Evolutionary conservation across 1,140 invertebrate genomes (phyloP).

Genomic region (Bombus superbus): DNA sequence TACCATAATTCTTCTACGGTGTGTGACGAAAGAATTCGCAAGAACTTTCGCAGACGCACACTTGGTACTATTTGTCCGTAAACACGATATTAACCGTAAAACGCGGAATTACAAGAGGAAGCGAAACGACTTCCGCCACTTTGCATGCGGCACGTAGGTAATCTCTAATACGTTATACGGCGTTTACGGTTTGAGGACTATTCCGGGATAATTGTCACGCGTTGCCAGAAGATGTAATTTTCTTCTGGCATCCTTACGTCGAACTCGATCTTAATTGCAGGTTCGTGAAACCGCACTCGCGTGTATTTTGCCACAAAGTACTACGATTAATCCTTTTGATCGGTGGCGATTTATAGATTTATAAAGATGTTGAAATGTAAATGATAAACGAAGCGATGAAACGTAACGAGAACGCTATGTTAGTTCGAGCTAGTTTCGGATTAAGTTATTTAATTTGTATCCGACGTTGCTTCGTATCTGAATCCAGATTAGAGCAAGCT

Average conservation of each 20-base stretch:
- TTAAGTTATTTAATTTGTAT: too few relatives aligned
- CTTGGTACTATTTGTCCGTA: not conserved
- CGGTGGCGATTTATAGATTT: not conserved
- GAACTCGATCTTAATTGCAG: not conserved
- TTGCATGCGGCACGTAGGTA: not conserved
- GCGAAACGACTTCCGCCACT: constrained; percentile 8
- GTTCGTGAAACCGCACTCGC: not conserved
- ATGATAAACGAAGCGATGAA: too few relatives aligned
- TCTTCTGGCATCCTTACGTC: not conserved
- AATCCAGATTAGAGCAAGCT: too few relatives aligned
- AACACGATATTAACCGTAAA: not conserved
- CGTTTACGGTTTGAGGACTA: not conserved
- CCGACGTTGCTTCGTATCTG: too few relatives aligned
- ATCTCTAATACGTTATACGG: not conserved
- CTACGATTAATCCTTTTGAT: not conserved
- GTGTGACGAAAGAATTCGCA: not conserved
- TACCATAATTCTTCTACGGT: not conserved
- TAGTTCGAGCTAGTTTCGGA: too few relatives aligned
- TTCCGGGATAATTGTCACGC: not conserved
- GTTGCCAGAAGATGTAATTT: not conserved
- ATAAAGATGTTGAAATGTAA: too few relatives aligned
- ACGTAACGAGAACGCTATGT: too few relatives aligned
- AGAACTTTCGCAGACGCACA: not conserved
- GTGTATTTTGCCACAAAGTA: not conserved
- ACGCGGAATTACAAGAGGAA: constrained; percentile 13